Base-by-base conservation (phyloP, 2,113 vertebrate genomes). In the Alaudala cheleensis region DNA sequence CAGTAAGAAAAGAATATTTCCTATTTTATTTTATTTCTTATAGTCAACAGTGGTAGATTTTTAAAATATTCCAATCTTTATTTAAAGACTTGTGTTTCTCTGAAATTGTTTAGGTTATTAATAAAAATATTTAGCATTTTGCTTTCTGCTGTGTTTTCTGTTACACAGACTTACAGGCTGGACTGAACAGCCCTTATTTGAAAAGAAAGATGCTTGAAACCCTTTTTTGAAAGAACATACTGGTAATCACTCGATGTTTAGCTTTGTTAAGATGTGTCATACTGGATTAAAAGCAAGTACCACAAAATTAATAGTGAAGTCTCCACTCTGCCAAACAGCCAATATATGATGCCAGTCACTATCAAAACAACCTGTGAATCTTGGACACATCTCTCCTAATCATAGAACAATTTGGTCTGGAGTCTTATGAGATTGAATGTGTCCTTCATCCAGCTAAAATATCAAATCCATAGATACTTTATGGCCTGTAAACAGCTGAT, bases 251-350 rank as follows among this genome's bases (percentile, higher is more conserved):
- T 76, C 79, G 45, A 25, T 80, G 22, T 84, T 94, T 94, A 90
- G 37, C 90, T 93, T 78, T 95, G 79, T 95, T 95, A 91, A 91
- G 16, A 26, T 73, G 29, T 96, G 95, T 97, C 97, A 95, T 77
- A 78, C 69, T 74, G 61, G 23, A 97, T 97, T 96, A 97, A 96
- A 97, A 84, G 16, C 71, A 96, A 95, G 37, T 50, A 90, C 26
- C n/a, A 70, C 64, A 73, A 94, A 96, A 97, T 96, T 49, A 96
- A 90, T 86, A 69, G 76, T 97, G 96, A 97, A 95, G 86, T 67
- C 69, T 94, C 69, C 25, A 26, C 54, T 67, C 47, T 94, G 92
- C 91, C 95, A 94, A 92, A 70, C 26, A 88, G n/a, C 64, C 88
- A 94, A 77, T 93, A 77, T 64, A 81, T 2, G 2, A 64, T 88